Conservation (phyloP, 2,113 vertebrate species). For the Anoura caudifer region DNA sequence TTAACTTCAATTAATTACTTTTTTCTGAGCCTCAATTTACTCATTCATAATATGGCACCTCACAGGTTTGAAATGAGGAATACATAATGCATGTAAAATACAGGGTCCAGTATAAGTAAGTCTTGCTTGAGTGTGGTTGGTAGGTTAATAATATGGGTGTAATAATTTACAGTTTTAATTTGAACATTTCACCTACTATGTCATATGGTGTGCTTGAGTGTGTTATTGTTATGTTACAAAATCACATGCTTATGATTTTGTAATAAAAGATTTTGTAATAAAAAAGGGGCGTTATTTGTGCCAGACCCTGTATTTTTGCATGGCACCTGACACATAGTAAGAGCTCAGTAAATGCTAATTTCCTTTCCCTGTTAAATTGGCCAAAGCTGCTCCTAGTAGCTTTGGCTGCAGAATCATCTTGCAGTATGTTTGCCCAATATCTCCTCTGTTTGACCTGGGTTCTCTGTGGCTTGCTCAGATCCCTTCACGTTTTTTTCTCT, state of each 20-base stretch:
- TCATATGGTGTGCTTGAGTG: too few relatives aligned
- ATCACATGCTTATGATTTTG: too few relatives aligned
- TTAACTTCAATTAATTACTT: background rate
- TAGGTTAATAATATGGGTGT: too few relatives aligned
- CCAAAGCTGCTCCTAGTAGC: background rate
- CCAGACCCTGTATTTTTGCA: background rate
- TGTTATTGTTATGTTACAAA: too few relatives aligned
- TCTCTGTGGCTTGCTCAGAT: background rate
- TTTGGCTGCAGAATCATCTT: background rate
- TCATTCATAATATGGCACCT: background rate
- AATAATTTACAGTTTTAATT: too few relatives aligned
- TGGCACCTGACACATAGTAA: background rate
- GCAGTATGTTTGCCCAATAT: fast-evolving
- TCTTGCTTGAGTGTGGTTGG: too few relatives aligned
- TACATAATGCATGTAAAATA: background rate
- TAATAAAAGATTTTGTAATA: too few relatives aligned
- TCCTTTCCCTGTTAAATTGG: background rate
- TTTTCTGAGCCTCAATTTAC: slow-evolving; percentile 27
- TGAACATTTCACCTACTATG: too few relatives aligned
- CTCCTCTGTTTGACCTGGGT: slow-evolving; percentile 7
- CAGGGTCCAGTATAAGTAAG: too few relatives aligned
- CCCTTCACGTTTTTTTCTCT: background rate
- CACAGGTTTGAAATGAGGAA: background rate
- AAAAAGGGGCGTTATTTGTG: too few relatives aligned
- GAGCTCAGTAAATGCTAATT: background rate